These are phyloP conservation scores for Oreochromis mossambicus DNA, from an alignment of 2,797 vertebrate species.

Conservation along the genomic window DNA sequence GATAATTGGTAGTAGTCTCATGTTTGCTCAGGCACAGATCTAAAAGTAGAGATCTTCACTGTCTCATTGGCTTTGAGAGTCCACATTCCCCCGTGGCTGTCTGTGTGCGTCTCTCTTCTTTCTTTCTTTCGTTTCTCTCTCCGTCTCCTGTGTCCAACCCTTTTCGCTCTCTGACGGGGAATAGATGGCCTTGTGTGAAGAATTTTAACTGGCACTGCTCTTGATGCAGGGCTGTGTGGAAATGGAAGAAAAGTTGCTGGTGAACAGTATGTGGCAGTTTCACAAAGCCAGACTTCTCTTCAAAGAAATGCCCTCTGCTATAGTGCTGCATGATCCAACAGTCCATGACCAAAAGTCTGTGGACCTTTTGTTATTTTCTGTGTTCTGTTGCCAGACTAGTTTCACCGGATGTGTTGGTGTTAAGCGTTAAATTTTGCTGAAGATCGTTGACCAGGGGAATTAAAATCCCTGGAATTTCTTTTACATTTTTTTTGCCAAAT, in stretches of 20 bases:
- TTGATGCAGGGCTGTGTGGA: background rate
- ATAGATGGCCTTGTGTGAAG: background rate
- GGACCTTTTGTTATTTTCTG: background rate
- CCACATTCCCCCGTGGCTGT: background rate
- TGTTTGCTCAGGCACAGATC: conserved; percentile 37
- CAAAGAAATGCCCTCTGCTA: background rate
- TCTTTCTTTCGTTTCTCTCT: background rate
- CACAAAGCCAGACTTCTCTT: background rate
- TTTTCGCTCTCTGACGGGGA: background rate
- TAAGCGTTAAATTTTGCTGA: background rate
- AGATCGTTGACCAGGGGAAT: background rate
- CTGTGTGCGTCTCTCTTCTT: background rate
- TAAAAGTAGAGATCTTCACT: conserved; percentile 40
- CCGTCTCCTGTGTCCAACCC: background rate
- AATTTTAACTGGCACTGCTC: background rate
- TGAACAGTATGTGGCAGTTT: background rate
- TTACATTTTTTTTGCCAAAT: background rate
- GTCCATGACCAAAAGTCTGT: background rate
- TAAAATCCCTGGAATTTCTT: background rate
- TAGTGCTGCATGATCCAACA: background rate
- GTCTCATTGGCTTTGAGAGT: conserved; percentile 20
- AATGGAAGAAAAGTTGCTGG: background rate
- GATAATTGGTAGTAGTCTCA: conserved; percentile 51
- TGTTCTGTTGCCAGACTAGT: background rate
- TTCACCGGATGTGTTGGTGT: background rate